phyloP scores from a whole-genome alignment of 1,140 invertebrate genomes.

The Drosophila orena region DNA sequence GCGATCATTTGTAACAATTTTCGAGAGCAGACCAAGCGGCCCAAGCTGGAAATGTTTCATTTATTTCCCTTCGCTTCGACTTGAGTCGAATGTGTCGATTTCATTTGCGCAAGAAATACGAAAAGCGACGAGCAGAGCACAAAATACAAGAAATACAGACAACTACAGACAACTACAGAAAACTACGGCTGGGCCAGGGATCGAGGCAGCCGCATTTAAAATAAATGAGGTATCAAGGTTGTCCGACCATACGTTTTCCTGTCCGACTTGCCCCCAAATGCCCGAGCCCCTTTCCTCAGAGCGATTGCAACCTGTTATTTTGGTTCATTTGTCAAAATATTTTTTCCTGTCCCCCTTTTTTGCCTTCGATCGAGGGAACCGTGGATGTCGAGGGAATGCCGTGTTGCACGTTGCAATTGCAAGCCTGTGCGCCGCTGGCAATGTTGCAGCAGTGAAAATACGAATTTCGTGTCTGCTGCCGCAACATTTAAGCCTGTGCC shows the following conservation, averaged over 20 bases:
- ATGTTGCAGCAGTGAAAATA: constrained; percentile 44
- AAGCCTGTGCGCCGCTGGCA: constrained; percentile 44
- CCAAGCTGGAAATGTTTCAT: constrained; percentile 44
- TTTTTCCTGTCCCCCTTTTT: constrained; percentile 73
- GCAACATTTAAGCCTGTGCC: constrained; percentile 47
- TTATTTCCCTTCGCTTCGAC: constrained; percentile 51
- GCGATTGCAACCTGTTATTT: constrained; percentile 85
- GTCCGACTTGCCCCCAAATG: constrained; percentile 36
- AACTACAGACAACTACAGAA: constrained; percentile 8
- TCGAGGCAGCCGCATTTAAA: constrained; percentile 67
- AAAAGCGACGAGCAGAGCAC: constrained; percentile 27
- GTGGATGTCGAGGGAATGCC: constrained; percentile 26
- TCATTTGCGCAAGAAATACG: constrained; percentile 68
- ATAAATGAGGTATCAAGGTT: constrained; percentile 85
- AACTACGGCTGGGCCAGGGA: constrained; percentile 41
- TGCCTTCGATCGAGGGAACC: constrained; percentile 57
- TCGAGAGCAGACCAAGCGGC: constrained; percentile 60
- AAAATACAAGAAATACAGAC: constrained; percentile 13
- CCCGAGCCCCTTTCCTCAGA: constrained; percentile 42
- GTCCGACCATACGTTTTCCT: constrained; percentile 81
- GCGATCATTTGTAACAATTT: constrained; percentile 85
- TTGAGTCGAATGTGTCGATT: constrained; percentile 75
- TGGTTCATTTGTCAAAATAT: constrained; percentile 85
- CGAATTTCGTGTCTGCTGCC: constrained; percentile 28
- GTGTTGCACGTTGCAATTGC: constrained; percentile 68